These are phyloP conservation scores for Polymixis lichenea DNA, from an alignment of 2,888 invertebrate species.

Conservation along the genomic window DNA sequence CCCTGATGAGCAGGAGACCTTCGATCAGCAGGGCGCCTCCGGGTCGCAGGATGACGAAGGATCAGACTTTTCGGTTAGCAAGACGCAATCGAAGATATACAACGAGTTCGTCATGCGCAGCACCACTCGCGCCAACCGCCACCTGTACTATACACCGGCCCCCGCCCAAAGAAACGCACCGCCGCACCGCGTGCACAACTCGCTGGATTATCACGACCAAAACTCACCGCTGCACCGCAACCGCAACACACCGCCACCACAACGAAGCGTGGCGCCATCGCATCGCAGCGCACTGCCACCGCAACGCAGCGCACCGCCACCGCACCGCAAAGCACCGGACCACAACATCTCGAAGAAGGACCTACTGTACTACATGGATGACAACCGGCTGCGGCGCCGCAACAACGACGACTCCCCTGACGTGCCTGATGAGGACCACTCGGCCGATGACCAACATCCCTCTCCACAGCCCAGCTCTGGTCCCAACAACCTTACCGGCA, in stretches of 20 bases:
- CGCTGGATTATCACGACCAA: background rate
- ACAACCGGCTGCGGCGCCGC: constrained; percentile 53
- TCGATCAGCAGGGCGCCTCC: constrained; percentile 18
- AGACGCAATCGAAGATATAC: background rate
- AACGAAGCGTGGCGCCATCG: background rate
- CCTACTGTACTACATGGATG: constrained; percentile 70
- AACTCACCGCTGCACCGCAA: background rate
- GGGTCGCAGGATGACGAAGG: constrained; percentile 6
- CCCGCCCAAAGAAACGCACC: background rate
- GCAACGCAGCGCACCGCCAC: background rate
- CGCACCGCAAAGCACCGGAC: background rate
- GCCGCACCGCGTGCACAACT: background rate
- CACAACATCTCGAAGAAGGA: constrained; percentile 63
- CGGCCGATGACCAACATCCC: too few species aligned
- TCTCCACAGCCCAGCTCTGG: background rate
- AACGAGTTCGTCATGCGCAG: background rate
- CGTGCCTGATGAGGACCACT: constrained; percentile 2
- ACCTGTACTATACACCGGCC: background rate
- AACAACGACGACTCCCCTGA: constrained; percentile 17
- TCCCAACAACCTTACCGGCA: background rate
- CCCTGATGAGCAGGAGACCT: constrained; percentile 13
- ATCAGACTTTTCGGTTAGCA: constrained; percentile 13
- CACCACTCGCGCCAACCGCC: constrained; percentile 2
- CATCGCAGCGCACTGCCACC: background rate
- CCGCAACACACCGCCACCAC: background rate